These are phyloP conservation scores for Carabus problematicus DNA, from an alignment of 2,888 invertebrate species.

Conservation along the genomic window DNA sequence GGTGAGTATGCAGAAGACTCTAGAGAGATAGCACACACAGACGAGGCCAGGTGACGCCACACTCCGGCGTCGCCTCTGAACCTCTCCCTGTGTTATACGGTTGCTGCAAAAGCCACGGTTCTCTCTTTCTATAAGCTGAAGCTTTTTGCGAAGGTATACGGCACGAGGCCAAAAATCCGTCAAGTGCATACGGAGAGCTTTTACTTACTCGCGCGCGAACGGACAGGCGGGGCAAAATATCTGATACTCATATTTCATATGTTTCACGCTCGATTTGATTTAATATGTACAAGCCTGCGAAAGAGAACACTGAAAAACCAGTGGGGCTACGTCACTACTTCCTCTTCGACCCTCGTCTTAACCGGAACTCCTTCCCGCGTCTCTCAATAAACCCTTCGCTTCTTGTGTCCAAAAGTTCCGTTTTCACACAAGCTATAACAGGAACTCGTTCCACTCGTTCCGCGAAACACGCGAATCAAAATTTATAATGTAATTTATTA, in stretches of 20 bases:
- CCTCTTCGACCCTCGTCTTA: not conserved
- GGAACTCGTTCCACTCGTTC: not conserved
- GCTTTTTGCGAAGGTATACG: constrained; percentile 24
- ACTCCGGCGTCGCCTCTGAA: not conserved
- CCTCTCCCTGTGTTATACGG: too few relatives aligned
- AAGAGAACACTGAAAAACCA: constrained; percentile 7
- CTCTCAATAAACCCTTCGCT: not conserved
- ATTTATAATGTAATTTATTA: constrained; percentile 3
- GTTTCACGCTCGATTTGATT: constrained; percentile 38
- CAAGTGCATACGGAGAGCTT: constrained; percentile 26
- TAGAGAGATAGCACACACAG: too few relatives aligned
- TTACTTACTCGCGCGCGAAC: constrained; percentile 8
- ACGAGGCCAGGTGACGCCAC: constrained; percentile 17
- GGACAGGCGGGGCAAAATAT: constrained; percentile 23
- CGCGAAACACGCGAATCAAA: not conserved
- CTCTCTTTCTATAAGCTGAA: not conserved
- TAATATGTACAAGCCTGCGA: constrained; percentile 40
- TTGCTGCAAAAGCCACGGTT: too few relatives aligned
- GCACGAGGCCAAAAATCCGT: constrained; percentile 36
- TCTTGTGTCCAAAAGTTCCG: not conserved
- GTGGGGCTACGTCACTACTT: not conserved
- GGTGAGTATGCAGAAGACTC: not conserved
- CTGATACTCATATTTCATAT: constrained; percentile 40
- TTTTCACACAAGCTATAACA: not conserved
- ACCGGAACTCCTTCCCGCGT: not conserved